These are phyloP conservation scores for Quiscalus mexicanus DNA, from an alignment of 2,113 vertebrate genomes.

Conservation along the genomic window DNA sequence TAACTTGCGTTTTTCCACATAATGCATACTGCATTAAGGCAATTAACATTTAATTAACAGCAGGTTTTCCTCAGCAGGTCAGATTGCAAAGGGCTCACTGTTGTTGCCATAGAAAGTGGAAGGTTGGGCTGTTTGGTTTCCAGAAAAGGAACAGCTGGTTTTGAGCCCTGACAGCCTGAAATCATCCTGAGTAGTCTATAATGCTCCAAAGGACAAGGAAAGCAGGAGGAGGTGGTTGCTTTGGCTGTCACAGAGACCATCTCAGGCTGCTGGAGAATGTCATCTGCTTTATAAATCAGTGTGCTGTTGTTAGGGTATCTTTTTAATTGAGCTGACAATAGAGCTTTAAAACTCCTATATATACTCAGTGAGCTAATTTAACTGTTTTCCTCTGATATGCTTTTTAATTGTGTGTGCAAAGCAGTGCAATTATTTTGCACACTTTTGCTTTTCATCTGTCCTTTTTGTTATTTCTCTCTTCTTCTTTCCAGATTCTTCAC, in stretches of 20 bases:
- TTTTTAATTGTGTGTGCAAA: slow-evolving; percentile 17
- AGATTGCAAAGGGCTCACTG: slow-evolving; percentile 74
- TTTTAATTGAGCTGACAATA: slow-evolving; percentile 60
- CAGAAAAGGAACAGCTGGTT: slow-evolving; percentile 62
- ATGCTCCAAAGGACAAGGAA: slow-evolving; percentile 31
- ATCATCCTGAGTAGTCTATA: slow-evolving; percentile 32
- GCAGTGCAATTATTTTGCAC: slow-evolving; percentile 5
- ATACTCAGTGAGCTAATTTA: slow-evolving; percentile 51
- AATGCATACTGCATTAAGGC: slow-evolving; percentile 78
- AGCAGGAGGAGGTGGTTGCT: neutral
- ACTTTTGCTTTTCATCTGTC: neutral
- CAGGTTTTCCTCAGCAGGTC: slow-evolving; percentile 82
- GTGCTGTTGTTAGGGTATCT: slow-evolving; percentile 37
- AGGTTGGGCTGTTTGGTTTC: slow-evolving; percentile 57
- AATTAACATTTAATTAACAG: slow-evolving; percentile 92
- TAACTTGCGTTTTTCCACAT: slow-evolving; percentile 70
- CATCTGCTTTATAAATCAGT: slow-evolving; percentile 64
- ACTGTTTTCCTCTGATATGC: slow-evolving; percentile 30
- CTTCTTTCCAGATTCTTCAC: neutral
- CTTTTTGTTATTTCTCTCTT: neutral
- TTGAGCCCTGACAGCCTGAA: slow-evolving; percentile 55
- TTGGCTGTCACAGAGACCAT: slow-evolving; percentile 74
- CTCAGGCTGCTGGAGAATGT: slow-evolving; percentile 68
- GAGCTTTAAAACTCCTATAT: slow-evolving; percentile 50
- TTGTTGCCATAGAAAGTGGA: slow-evolving; percentile 71